Conservation (phyloP, 2,113 vertebrate genomes). For the Galemys pyrenaicus region DNA sequence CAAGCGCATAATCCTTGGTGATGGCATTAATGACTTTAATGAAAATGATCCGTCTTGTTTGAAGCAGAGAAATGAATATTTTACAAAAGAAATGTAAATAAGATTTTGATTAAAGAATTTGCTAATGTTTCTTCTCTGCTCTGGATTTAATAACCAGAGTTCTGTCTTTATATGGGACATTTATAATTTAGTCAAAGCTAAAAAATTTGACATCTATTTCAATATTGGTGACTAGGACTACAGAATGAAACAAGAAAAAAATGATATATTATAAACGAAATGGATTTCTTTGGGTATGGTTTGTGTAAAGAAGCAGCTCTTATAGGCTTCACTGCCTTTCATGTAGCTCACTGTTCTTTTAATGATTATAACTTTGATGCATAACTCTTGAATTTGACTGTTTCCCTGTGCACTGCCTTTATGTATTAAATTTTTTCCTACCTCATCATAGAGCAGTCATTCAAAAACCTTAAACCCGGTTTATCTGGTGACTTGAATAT, state of each 20-base stretch:
- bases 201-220: conserved; percentile 38
- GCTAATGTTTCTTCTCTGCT: conserved; percentile 36
- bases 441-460: neutral
- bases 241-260: conserved; percentile 1
- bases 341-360: conserved; percentile 58
- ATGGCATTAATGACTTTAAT: conserved; percentile 61
- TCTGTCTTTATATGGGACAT: conserved; percentile 21
- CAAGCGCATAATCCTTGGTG: conserved; percentile 30
- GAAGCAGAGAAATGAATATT: conserved; percentile 46
- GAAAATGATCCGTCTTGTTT: conserved; percentile 48
- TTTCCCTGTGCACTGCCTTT: neutral
- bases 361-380: conserved; percentile 63
- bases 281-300: conserved; percentile 61
- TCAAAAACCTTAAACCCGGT: neutral
- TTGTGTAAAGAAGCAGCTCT: conserved; percentile 56
- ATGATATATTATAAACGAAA: neutral
- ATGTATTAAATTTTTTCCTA: neutral
- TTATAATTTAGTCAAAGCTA: conserved; percentile 74
- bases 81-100: conserved; percentile 44
- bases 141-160: conserved; percentile 36
- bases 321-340: conserved; percentile 55
- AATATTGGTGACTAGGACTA: conserved; percentile 29
- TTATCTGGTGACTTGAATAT: neutral
- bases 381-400: conserved; percentile 43
- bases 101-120: conserved; percentile 48